These are phyloP conservation scores for Ophonus ardosiacus DNA, from an alignment of 2,888 invertebrate species.

Conservation along the genomic window DNA sequence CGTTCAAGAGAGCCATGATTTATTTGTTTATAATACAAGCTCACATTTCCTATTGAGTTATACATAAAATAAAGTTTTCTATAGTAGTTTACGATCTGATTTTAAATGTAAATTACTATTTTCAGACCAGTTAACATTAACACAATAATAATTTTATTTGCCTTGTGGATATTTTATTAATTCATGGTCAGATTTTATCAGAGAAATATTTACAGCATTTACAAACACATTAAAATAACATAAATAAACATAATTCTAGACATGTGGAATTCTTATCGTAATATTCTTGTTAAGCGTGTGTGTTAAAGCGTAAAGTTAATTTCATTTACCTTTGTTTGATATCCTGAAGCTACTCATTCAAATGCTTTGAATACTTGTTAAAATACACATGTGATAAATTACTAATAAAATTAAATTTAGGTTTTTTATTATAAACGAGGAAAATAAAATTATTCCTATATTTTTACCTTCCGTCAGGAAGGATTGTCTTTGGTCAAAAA, in stretches of 20 bases:
- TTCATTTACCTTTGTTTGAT: background rate
- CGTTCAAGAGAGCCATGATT: background rate
- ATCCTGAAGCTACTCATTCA: background rate
- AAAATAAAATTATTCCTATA: too few species aligned
- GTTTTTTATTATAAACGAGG: too few species aligned
- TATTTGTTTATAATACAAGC: background rate
- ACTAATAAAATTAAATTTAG: too few species aligned
- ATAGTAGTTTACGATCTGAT: conserved; percentile 16
- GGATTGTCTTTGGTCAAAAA: too few species aligned
- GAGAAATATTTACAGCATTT: conserved; percentile 29
- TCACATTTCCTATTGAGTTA: conserved; percentile 7
- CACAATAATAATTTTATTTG: conserved; percentile 42
- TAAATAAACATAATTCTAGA: conserved; percentile 38
- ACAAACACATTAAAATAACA: conserved; percentile 44
- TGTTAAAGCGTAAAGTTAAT: background rate
- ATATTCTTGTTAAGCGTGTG: too few species aligned
- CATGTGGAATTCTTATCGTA: conserved; percentile 1
- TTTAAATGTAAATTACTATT: conserved; percentile 41
- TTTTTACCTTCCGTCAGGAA: too few species aligned
- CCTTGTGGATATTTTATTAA: conserved; percentile 45
- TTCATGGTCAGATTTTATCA: conserved; percentile 45
- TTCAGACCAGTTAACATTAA: conserved; percentile 46
- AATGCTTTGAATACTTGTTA: background rate
- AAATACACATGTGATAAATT: too few species aligned
- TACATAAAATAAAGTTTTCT: conserved; percentile 13